Conservation (phyloP, 2,888 invertebrate species). For the Galerucella pusilla region DNA sequence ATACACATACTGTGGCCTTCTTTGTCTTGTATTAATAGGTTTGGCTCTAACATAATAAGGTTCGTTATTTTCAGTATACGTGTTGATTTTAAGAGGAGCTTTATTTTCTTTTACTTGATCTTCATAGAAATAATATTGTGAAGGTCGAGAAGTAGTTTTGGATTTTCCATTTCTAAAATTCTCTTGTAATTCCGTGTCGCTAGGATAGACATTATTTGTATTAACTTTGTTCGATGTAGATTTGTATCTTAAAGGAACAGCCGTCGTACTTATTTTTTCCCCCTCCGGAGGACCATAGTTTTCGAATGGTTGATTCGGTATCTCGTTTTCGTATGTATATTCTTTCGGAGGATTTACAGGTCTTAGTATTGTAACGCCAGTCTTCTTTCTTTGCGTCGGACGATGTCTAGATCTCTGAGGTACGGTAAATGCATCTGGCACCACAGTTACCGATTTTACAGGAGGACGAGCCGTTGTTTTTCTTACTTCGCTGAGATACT, state of each 20-base stretch:
- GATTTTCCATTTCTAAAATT: constrained; percentile 34
- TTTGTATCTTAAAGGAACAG: constrained; percentile 74
- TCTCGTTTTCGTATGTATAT: constrained; percentile 63
- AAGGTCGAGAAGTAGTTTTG: constrained; percentile 60
- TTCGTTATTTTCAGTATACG: constrained; percentile 45
- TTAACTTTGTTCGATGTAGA: constrained; percentile 68
- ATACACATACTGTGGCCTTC: constrained; percentile 58
- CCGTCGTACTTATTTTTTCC: constrained; percentile 66
- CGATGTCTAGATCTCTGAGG: constrained; percentile 37
- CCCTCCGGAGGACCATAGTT: constrained; percentile 22
- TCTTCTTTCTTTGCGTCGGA: constrained; percentile 42
- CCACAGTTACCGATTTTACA: constrained; percentile 63
- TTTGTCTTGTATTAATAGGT: constrained; percentile 43
- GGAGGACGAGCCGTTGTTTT: constrained; percentile 55
- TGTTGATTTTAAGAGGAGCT: constrained; percentile 45
- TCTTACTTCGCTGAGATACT: constrained; percentile 52
- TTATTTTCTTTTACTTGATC: constrained; percentile 57
- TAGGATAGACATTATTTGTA: constrained; percentile 66
- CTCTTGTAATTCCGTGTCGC: constrained; percentile 55
- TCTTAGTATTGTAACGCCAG: constrained; percentile 59
- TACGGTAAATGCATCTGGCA: constrained; percentile 55
- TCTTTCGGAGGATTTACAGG: constrained; percentile 59
- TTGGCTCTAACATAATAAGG: constrained; percentile 53
- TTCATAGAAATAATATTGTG: constrained; percentile 77
- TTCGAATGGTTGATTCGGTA: constrained; percentile 66